Evolutionary conservation across 2,113 vertebrate genomes (phyloP), one percentile per base, ranked within the genome.

Genomic region (Hippocampus zosterae): DNA sequence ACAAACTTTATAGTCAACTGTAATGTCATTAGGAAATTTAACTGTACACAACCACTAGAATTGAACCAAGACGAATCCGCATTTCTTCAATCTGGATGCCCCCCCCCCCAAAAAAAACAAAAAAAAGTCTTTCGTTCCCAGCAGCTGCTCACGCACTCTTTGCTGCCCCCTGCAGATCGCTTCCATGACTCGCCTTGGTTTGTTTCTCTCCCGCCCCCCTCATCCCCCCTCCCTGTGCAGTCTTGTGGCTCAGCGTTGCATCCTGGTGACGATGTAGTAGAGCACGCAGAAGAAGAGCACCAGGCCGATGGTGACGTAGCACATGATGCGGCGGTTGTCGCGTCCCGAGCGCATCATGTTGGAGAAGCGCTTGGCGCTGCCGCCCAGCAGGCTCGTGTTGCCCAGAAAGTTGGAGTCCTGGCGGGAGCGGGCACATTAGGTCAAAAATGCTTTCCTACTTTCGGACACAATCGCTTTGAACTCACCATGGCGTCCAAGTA

Each of bases 291-390:
- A 99, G 72, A 87, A 44, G 41, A 94, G 48, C 0, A 99, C 71
- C 52, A 99, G 89, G 1, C 93, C 94, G 3, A 79, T 8, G 0
- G 96, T 94, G 2, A 96, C 84, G 0, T 93, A 93, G 55, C 96
- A 97, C 1, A 98, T 93, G 69, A 99, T 89, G 70, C 90, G 94
- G 61, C 95, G 92, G 81, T 96, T 97, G 81, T 98, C 97, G 33
- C 93, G 88, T 65, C 97, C 90, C 0, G 97, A 98, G 4, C 93
- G 92, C 0, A 94, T 92, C 96, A 98, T 93, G 9, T 90, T 91
- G 66, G 96, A 98, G 77, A 99, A 99, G 8, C 97, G 95, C 85
- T 98, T 99, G 80, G 95, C 93, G 0, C 95, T 98, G 62, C 97
- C 97, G 0, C 84, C 93, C 76, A 98, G 89, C 72, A 99, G 90